Evolutionary conservation across 2,113 vertebrate species (phyloP), one percentile per base, ranked within the genome.

Genomic region (Oncorhynchus kisutch): DNA sequence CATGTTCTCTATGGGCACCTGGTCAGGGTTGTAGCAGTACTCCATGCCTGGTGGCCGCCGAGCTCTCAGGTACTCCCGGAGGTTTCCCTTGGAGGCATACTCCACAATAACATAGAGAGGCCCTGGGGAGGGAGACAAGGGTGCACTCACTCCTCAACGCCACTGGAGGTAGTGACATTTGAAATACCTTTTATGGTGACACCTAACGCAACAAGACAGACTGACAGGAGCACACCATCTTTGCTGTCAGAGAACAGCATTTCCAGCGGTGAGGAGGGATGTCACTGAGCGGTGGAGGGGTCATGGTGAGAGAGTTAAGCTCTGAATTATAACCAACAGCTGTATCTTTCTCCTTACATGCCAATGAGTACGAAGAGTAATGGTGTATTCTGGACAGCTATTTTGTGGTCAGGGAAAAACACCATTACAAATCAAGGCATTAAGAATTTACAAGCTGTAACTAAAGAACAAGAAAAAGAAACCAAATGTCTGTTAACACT

Each of bases 81-180:
- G 90, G 90, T 99, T 99, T 6, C 98, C 97, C 84, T 99, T 99
- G 83, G 97, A 96, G 0, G 98, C 98, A 0, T 96, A 99, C 71
- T 99, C 98, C 81, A 99, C 98, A 0, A 99, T 96, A 70, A 99
- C 98, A 0, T 99, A 99, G 4, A 99, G 86, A 0, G 98, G 97
- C 48, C 98, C 98, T 99, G 85, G 1, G 73, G 60, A 64, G 1
- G 67, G 67, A 20, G 4, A 20, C 70, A 48, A 16, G 6, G 24
- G 13, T 48, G 27, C 11, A 6, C 7, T 48, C 12, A 3, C 8
- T 16, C 22, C 11, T 70, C 39, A 45, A 45, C 39, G 8, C 9
- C 39, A 45, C 39, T 45, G 39, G 39, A 45, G 9, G 39, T 12
- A 2, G 39, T 45, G 39, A 45, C 39, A 45, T 11, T 12, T 45